Base-by-base conservation (phyloP, 64 coral and sea anemone species). In the Orbicella faveolata region DNA sequence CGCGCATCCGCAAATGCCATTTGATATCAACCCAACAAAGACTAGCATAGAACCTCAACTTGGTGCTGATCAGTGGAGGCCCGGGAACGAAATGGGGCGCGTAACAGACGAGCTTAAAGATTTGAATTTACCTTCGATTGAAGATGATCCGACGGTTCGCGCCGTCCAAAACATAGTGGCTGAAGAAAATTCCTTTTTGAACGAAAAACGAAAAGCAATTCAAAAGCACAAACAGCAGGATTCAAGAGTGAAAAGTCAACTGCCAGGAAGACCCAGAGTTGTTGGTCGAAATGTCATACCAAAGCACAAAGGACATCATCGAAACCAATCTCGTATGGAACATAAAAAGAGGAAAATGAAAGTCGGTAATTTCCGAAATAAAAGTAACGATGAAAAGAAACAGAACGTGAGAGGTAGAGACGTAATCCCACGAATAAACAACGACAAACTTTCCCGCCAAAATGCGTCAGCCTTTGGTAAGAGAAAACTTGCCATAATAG, bases 111-210 rank as follows among this genome's bases (percentile, higher is more conserved):
- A 72, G 12, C 82, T 85, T 12, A 85, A 85, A 73, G 82, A 85
- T 48, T 52, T 85, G 65, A 73, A 85, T 85, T 72, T 85, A 20
- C 82, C 82, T 51, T 85, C 82, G 2, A 72, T 85, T 30, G 82
- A 85, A 41, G 82, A 85, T 68, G 82, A 85, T 35, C 82, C 82
- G 33, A 73, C 82, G 9, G 63, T 85, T 19, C 63, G 41, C 5
- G 64, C 82, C 39, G 82, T 85, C 3, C 82, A 85, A 72, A 70
- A 33, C 9, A 72, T 85, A 18, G 82, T 72, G 3, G 82, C 82
- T 52, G 64, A 73, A 6, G 82, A 85, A 16, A 85, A 85, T n/a
- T 25, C 68, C 37, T 65, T 52, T 25, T 37, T 37, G 51, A 85
- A 37, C 15, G 9, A 85, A 52, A 85, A 85, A 44, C 82, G 82